Evolutionary conservation across 2,797 vertebrate species (phyloP).

Genomic region (Apogon hyalosoma): DNA sequence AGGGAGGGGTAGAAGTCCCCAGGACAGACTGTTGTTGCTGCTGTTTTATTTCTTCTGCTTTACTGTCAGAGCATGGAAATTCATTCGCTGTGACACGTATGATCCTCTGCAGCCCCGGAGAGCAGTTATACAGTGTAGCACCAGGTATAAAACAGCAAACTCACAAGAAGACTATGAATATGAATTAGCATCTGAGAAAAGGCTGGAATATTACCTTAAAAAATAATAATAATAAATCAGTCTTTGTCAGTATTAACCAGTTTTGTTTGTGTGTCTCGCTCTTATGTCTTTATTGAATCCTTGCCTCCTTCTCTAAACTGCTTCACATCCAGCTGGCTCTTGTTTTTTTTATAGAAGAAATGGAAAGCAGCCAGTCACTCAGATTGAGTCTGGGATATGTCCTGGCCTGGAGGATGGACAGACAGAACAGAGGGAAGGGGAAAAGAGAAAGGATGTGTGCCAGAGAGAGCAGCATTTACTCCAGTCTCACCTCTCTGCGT

Average conservation of each 20-base stretch:
- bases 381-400: constrained; percentile 47
- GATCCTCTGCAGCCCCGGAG: constrained; percentile 24
- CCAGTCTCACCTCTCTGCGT: neutral
- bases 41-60: constrained; percentile 43
- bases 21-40: constrained; percentile 27
- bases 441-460: too few species aligned
- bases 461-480: constrained; percentile 26
- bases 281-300: constrained; percentile 52
- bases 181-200: constrained; percentile 27
- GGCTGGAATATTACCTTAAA: constrained; percentile 7
- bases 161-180: constrained; percentile 9
- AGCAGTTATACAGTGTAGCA: constrained; percentile 13
- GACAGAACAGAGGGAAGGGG: constrained; percentile 1
- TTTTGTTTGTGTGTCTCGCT: constrained; percentile 34
- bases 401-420: constrained; percentile 43
- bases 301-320: constrained; percentile 39
- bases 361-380: constrained; percentile 57
- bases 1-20: neutral
- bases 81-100: constrained; percentile 29
- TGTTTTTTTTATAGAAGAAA: constrained; percentile 44
- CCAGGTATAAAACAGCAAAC: constrained; percentile 19
- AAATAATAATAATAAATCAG: constrained; percentile 3
- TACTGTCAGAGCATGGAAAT: constrained; percentile 42
- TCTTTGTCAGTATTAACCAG: constrained; percentile 47
- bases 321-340: constrained; percentile 60